phyloP scores from a whole-genome alignment of 92 coral and sea anemone species.

The Umimayanthus kanabou region DNA sequence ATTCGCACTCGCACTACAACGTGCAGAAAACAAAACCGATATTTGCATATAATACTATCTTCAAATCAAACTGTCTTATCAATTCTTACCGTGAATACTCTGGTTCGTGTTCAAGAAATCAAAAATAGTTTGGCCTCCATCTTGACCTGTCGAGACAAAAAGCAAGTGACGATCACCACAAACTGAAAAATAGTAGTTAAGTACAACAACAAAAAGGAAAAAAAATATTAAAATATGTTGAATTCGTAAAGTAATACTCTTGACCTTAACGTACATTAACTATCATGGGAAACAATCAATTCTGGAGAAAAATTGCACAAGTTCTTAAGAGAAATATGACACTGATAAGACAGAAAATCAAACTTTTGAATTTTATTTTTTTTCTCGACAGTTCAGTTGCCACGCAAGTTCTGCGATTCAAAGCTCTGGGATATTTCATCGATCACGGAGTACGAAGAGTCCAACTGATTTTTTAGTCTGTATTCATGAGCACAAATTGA shows the following conservation, averaged over 20 bases:
- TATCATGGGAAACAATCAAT: too few species aligned
- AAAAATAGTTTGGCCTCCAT: slow-evolving; percentile 11
- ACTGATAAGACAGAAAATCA: too few species aligned
- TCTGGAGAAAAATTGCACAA: too few species aligned
- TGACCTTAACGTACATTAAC: too few species aligned
- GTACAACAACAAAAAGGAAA: background rate
- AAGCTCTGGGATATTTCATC: background rate
- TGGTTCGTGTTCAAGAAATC: slow-evolving; percentile 41
- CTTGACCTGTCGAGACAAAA: slow-evolving; percentile 24
- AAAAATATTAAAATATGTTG: too few species aligned
- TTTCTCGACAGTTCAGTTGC: too few species aligned
- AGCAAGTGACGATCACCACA: background rate
- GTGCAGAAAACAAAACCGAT: background rate
- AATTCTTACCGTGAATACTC: slow-evolving; percentile 17
- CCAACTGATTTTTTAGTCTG: background rate
- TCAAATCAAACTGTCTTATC: background rate
- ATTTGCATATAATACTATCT: background rate
- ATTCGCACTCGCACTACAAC: background rate
- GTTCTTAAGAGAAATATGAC: too few species aligned
- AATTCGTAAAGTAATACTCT: too few species aligned
- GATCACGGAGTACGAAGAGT: background rate
- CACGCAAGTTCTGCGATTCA: background rate
- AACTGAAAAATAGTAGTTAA: too few species aligned
- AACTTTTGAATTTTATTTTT: too few species aligned
- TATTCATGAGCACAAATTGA: background rate